Percentiles rank a stretch among this genome's conserved stretches.
Conservation (phyloP, 2,113 vertebrate species). For the Rhinolophus ferrumequinum region DNA sequence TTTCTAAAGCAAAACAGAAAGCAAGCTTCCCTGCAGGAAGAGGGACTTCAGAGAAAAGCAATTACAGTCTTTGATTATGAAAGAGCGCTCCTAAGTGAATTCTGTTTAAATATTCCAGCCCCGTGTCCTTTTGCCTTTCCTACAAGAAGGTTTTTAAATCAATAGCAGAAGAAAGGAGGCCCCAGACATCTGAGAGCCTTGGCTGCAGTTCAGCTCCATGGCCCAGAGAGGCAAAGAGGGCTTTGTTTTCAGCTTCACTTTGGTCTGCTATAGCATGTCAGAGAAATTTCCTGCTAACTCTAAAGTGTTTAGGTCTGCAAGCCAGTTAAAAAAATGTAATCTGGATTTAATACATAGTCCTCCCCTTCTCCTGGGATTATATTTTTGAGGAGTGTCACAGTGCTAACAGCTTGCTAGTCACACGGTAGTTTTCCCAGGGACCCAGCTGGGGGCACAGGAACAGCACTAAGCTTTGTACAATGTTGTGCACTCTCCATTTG, state of each 20-base stretch:
- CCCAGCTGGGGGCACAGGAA: not conserved
- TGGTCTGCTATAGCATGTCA: not conserved
- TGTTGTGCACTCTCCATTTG: not conserved
- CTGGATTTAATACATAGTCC: not conserved
- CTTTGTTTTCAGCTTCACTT: not conserved
- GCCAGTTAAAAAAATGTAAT: not conserved
- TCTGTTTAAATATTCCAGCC: not conserved
- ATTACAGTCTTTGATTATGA: slow-evolving; percentile 2
- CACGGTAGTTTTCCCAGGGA: not conserved
- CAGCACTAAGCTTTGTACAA: not conserved
- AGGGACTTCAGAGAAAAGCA: not conserved
- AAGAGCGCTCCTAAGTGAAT: not conserved
- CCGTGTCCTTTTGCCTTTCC: not conserved
- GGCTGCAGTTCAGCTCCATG: not conserved
- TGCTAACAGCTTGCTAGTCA: not conserved
- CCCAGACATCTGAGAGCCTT: not conserved
- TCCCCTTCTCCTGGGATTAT: not conserved
- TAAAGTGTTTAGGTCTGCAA: not conserved
- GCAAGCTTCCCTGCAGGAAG: not conserved
- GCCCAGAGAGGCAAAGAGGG: not conserved
- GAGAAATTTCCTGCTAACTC: not conserved
- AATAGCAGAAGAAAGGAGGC: not conserved
- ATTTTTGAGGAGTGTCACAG: not conserved
- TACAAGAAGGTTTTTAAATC: not conserved
- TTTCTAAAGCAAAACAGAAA: not conserved